These are phyloP conservation scores for Lapara coniferarum DNA, from an alignment of 2,888 invertebrate genomes.

Conservation along the genomic window DNA sequence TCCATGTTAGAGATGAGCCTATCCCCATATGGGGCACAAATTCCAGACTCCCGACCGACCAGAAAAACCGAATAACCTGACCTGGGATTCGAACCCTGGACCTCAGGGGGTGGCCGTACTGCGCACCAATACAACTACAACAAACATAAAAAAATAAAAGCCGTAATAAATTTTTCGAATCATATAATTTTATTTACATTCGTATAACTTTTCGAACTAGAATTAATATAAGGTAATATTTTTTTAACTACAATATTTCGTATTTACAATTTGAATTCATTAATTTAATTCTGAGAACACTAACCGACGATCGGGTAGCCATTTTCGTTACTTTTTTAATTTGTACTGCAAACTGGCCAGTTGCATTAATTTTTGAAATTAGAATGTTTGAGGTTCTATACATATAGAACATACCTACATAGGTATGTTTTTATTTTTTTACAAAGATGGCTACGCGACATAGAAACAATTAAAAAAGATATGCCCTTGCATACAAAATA, in stretches of 20 bases:
- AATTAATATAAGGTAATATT: slow-evolving; percentile 25
- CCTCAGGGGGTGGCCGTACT: too few relatives aligned
- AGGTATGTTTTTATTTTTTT: neutral
- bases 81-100: too few relatives aligned
- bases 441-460: neutral
- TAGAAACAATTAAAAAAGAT: slow-evolving; percentile 19
- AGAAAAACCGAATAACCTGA: too few relatives aligned
- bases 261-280: slow-evolving; percentile 54
- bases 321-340: neutral
- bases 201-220: slow-evolving; percentile 59
- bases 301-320: slow-evolving; percentile 4
- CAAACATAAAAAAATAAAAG: slow-evolving; percentile 42
- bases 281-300: slow-evolving; percentile 15
- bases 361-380: neutral
- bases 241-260: slow-evolving; percentile 26
- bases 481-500: slow-evolving; percentile 15
- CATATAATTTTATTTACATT: slow-evolving; percentile 82
- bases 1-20: too few relatives aligned
- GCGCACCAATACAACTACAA: too few relatives aligned
- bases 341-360: neutral
- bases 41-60: too few relatives aligned
- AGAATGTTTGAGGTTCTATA: neutral
- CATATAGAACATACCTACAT: too few relatives aligned
- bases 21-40: too few relatives aligned
- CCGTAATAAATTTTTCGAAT: slow-evolving; percentile 65